Percentiles rank a stretch among this genome's conserved stretches.
Evolutionary conservation across 2,113 vertebrate genomes (phyloP).

Genomic region (Opisthocomus hoazin): DNA sequence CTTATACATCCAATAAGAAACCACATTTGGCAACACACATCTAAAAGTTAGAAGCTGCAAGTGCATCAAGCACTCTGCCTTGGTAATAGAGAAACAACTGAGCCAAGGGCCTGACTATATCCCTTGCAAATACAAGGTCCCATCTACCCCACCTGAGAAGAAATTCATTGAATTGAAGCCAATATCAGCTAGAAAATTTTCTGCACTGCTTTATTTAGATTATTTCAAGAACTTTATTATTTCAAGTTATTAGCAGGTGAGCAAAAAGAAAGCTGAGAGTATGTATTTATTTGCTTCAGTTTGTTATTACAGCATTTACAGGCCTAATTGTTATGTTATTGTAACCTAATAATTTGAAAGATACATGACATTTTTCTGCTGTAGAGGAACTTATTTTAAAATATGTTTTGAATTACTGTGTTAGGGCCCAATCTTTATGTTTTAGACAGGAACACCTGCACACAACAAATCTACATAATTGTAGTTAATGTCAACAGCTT

Average conservation of each 20-base stretch:
- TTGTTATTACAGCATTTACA: background rate
- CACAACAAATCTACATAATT: background rate
- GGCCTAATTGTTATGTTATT: background rate
- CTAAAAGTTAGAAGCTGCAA: background rate
- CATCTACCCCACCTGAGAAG: background rate
- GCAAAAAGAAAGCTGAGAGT: background rate
- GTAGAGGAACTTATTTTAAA: background rate
- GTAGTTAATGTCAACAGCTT: background rate
- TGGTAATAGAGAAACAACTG: background rate
- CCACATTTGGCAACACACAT: background rate
- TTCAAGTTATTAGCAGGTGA: background rate
- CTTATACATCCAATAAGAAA: background rate
- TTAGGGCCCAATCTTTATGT: background rate
- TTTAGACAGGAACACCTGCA: background rate
- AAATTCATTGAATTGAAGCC: background rate
- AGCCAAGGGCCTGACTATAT: rapidly evolving
- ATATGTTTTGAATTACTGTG: background rate
- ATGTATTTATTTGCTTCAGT: background rate
- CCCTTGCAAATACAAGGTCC: background rate
- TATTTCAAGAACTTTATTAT: background rate
- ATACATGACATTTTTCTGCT: background rate
- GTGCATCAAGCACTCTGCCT: background rate
- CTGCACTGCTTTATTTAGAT: background rate
- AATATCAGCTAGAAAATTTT: background rate
- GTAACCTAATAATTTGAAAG: background rate